Conservation (phyloP, 2,888 invertebrate species). For the Synergus itoensis region DNA sequence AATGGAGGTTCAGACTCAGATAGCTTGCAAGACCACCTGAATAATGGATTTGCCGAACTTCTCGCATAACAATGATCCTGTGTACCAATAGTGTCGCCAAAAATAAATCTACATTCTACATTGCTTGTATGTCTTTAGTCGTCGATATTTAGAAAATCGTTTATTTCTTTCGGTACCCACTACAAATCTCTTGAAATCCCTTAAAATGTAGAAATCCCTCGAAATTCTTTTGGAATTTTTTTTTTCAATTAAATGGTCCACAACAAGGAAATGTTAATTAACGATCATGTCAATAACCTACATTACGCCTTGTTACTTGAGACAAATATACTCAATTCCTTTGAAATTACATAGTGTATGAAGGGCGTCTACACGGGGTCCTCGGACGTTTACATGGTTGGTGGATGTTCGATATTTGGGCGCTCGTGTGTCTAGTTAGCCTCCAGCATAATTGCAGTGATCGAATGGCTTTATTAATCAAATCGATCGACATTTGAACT, state of each 20-base stretch:
- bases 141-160: background rate
- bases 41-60: constrained; percentile 74
- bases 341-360: constrained; percentile 24
- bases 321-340: constrained; percentile 2
- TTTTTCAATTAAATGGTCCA: too few species aligned
- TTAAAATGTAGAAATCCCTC: too few species aligned
- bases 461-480: constrained; percentile 68
- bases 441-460: constrained; percentile 61
- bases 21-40: constrained; percentile 68
- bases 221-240: too few species aligned
- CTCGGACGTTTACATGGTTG: constrained; percentile 23
- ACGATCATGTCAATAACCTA: background rate
- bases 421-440: constrained; percentile 58
- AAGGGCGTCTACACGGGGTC: background rate
- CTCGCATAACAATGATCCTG: constrained; percentile 72
- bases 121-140: constrained; percentile 46
- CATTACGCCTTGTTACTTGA: background rate
- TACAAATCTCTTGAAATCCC: too few species aligned
- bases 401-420: constrained; percentile 35
- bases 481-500: constrained; percentile 60
- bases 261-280: background rate
- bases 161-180: background rate
- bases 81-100: constrained; percentile 67
- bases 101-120: constrained; percentile 68
- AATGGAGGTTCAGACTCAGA: constrained; percentile 71